Base-by-base conservation (phyloP, 2,797 vertebrate species). In the Lophius americanus region DNA sequence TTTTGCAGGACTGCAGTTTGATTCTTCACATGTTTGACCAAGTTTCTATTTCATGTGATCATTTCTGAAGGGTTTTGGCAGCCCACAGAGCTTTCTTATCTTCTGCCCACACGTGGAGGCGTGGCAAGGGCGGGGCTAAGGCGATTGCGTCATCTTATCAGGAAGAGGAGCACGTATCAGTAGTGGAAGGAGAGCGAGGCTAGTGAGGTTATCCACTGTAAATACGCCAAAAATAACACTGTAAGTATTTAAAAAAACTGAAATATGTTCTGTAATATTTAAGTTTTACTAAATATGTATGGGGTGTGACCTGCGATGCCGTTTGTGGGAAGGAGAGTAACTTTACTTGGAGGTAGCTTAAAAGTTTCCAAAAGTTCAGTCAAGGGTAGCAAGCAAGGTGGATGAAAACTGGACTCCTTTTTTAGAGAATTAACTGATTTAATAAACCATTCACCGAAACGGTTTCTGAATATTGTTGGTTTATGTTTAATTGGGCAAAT, bases 81-180 rank as follows among this genome's bases (percentile, higher is more conserved):
- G 23, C 23, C 23, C 23, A 23, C 23, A 23, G 23, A 23, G 23
- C 23, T 6, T 0, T 3, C 44, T 90, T 91, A 91, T 92, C 90
- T 82, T 0, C 0, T 2, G 5, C 51, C 8, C 52, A 36, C 91
- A 92, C 23, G 47, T 49, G 73, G 82, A 53, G 88, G 85, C 77
- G 84, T 77, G 77, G 51, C 1, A 0, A 2, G 76, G 86, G 88
- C 79, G 83, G 58, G 79, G 73, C 68, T 32, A 69, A 2, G 13
- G 3, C 57, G 0, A 4, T 0, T 38, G 64, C 88, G 90, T 92
- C 86, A 91, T 11, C 14, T 80, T 60, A 83, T 60, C 78, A 85
- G 87, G 87, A 90, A 87, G 77, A 48, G 64, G 3, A 48, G 55
- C 44, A 3, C 3, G 11, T 12, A 44, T 9, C 12, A 9, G 9